Conservation (phyloP, 2,113 vertebrate genomes). For the Solea senegalensis region DNA sequence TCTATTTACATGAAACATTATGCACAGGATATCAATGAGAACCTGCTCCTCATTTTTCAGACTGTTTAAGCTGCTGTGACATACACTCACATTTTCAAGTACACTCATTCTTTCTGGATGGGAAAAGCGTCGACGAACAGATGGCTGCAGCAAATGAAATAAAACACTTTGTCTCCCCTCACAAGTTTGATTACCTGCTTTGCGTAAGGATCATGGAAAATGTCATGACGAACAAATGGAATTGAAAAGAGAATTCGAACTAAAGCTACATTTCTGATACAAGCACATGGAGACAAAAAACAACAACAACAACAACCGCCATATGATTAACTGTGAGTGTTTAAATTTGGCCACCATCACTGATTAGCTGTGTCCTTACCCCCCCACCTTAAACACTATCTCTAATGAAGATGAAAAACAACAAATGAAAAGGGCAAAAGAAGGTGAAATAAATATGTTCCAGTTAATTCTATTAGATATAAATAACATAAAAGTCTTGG, state of each 20-base stretch:
- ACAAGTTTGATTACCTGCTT: constrained; percentile 26
- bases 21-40: constrained; percentile 22
- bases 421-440: constrained; percentile 63
- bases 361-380: constrained; percentile 70
- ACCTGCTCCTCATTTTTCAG: constrained; percentile 36
- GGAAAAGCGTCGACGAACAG: constrained; percentile 20
- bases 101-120: constrained; percentile 17
- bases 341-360: constrained; percentile 42
- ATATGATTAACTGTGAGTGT: constrained; percentile 63
- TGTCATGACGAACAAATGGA: constrained; percentile 43
- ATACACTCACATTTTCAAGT: constrained; percentile 24
- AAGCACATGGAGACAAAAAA: constrained; percentile 1
- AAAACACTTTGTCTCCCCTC: neutral
- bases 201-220: constrained; percentile 26
- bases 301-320: neutral
- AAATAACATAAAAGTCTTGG: constrained; percentile 66
- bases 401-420: constrained; percentile 70
- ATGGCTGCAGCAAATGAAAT: constrained; percentile 18
- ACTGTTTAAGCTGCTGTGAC: constrained; percentile 29
- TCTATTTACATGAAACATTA: constrained; percentile 45
- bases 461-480: constrained; percentile 74
- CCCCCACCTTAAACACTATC: constrained; percentile 47
- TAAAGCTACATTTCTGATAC: constrained; percentile 46
- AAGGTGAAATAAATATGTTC: constrained; percentile 77
- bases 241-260: constrained; percentile 60